Conservation (phyloP, 2,113 vertebrate genomes). For the Xiphias gladius region DNA sequence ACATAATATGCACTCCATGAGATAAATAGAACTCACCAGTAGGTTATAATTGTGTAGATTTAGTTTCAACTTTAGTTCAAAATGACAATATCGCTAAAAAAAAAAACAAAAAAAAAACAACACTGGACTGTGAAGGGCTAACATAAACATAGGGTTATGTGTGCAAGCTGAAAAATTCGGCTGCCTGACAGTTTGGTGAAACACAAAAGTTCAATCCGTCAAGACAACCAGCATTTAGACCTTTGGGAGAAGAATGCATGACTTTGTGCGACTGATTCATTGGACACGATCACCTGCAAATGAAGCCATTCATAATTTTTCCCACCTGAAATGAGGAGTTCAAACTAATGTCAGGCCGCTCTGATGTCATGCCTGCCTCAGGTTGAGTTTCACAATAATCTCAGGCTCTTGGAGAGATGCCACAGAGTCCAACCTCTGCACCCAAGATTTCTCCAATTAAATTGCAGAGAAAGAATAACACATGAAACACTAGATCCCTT, state of each 20-base stretch:
- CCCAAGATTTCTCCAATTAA: constrained; percentile 74
- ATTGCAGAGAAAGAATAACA: constrained; percentile 74
- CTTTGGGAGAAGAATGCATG: constrained; percentile 66
- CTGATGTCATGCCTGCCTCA: constrained; percentile 82
- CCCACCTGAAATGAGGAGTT: constrained; percentile 83
- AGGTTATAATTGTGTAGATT: constrained; percentile 53
- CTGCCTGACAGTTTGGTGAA: constrained; percentile 76
- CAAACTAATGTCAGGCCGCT: constrained; percentile 79
- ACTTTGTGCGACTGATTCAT: constrained; percentile 78
- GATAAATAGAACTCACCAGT: constrained; percentile 55
- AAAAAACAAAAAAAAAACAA: not conserved
- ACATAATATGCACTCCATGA: not conserved
- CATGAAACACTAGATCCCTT: constrained; percentile 61
- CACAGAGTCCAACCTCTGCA: constrained; percentile 66
- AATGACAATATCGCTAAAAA: constrained; percentile 69
- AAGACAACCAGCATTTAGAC: constrained; percentile 77
- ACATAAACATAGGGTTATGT: constrained; percentile 65
- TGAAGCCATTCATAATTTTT: constrained; percentile 80
- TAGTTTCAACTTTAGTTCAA: constrained; percentile 35
- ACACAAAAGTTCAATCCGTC: constrained; percentile 81
- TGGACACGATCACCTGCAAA: constrained; percentile 80
- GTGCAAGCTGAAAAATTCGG: constrained; percentile 72
- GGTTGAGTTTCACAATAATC: constrained; percentile 84
- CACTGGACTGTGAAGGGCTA: constrained; percentile 66
- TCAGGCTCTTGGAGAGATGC: constrained; percentile 72